A percentile compares a stretch with the other conserved stretches of the same genome.
Evolutionary conservation across 2,113 vertebrate genomes (phyloP).

Genomic region (Mustela lutreola): DNA sequence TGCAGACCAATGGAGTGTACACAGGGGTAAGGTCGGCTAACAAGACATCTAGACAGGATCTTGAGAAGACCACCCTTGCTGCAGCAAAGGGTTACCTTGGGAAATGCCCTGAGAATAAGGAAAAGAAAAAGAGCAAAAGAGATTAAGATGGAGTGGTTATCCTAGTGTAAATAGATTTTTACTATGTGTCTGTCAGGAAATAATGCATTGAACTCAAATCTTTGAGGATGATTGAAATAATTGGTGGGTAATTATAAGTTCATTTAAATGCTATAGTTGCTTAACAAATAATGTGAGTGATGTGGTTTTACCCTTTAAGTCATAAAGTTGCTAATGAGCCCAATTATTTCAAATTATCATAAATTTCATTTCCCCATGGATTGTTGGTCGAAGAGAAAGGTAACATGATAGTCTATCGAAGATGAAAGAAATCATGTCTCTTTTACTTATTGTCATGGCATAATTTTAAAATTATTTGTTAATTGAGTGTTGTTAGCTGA

Average conservation of each 20-base stretch:
- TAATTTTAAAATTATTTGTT: not conserved
- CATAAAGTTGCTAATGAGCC: slow-evolving; percentile 68
- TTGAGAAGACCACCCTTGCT: slow-evolving; percentile 59
- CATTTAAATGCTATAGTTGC: slow-evolving; percentile 71
- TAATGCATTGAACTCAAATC: slow-evolving; percentile 62
- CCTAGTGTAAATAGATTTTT: slow-evolving; percentile 30
- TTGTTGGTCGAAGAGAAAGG: slow-evolving; percentile 34
- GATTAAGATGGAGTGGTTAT: slow-evolving; percentile 20
- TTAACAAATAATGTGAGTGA: slow-evolving; percentile 69
- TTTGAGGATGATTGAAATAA: slow-evolving; percentile 75
- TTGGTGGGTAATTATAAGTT: slow-evolving; percentile 67
- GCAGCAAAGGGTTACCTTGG: slow-evolving; percentile 20
- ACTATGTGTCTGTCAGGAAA: slow-evolving; percentile 69
- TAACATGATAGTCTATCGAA: slow-evolving; percentile 10
- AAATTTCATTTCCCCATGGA: slow-evolving; percentile 26
- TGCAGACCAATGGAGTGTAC: not conserved
- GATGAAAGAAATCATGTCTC: slow-evolving; percentile 20
- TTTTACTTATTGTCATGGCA: slow-evolving; percentile 53
- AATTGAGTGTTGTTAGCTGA: not conserved
- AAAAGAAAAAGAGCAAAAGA: slow-evolving; percentile 55
- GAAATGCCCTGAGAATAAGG: not conserved
- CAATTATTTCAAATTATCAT: slow-evolving; percentile 63
- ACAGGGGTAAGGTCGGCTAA: not conserved
- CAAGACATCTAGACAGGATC: not conserved
- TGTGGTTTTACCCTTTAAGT: slow-evolving; percentile 70